Evolutionary conservation across 2,113 vertebrate species (phyloP).

Genomic region (Nothocercus nigrocapillus): DNA sequence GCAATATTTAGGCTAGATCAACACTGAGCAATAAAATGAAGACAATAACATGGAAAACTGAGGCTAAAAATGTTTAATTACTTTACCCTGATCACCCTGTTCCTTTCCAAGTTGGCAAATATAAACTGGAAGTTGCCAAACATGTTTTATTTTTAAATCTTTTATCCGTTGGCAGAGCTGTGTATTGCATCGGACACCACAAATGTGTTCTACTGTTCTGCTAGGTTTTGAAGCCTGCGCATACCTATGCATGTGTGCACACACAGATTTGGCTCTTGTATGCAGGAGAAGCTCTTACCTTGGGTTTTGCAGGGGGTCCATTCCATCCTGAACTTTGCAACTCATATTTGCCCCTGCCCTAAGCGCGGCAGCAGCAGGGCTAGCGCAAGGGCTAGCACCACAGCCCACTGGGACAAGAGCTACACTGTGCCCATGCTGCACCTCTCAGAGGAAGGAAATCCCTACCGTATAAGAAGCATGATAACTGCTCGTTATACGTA

Average conservation of each 20-base stretch:
- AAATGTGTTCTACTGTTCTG: background rate
- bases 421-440: background rate
- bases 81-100: conserved; percentile 21
- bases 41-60: conserved; percentile 34
- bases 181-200: background rate
- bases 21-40: conserved; percentile 31
- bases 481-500: background rate
- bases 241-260: background rate
- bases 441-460: background rate
- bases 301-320: background rate
- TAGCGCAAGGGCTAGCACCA: background rate
- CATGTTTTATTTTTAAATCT: conserved; percentile 45
- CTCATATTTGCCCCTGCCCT: background rate
- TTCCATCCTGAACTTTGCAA: background rate
- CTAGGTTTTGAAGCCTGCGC: background rate
- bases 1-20: conserved; percentile 48
- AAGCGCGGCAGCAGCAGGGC: background rate
- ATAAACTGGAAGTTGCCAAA: conserved; percentile 30
- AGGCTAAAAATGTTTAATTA: conserved; percentile 58
- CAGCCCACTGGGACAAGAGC: background rate
- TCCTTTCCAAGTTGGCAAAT: conserved; percentile 54
- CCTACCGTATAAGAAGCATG: background rate
- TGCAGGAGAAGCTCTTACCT: background rate
- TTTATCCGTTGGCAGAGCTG: conserved; percentile 6
- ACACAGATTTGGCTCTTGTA: background rate